Evolutionary conservation across 1,140 invertebrate species (phyloP).

Genomic region (Drosophila rufa): DNA sequence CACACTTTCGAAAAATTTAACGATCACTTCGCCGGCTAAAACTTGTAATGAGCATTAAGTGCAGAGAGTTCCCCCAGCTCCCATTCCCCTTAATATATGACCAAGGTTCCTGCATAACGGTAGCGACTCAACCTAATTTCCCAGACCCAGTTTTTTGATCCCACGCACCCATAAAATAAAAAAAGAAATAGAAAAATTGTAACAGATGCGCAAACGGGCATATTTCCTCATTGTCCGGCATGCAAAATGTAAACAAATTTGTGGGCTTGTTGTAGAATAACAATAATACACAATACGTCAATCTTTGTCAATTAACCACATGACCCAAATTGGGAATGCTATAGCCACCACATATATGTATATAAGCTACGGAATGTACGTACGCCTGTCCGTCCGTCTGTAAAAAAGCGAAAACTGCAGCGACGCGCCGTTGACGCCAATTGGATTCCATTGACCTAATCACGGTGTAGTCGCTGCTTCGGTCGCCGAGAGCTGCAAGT

Average conservation of each 20-base stretch:
- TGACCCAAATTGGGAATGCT: conserved; percentile 74
- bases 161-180: conserved; percentile 2
- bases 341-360: conserved; percentile 17
- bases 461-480: conserved; percentile 29
- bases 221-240: conserved; percentile 75
- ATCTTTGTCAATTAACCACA: conserved; percentile 81
- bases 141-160: conserved; percentile 28
- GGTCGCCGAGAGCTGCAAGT: conserved; percentile 31
- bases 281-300: conserved; percentile 77
- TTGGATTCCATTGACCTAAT: conserved; percentile 82
- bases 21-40: conserved; percentile 39
- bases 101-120: conserved; percentile 45
- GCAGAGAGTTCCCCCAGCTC: conserved; percentile 6
- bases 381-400: conserved; percentile 15
- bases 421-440: conserved; percentile 54
- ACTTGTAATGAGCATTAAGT: conserved; percentile 47
- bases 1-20: conserved; percentile 58
- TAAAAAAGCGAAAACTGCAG: conserved; percentile 57
- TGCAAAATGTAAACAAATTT: conserved; percentile 75
- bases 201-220: conserved; percentile 39
- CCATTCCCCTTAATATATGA: conserved; percentile 1
- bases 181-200: conserved; percentile 22
- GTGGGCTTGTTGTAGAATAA: conserved; percentile 54
- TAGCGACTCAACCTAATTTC: conserved; percentile 24
- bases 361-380: conserved; percentile 13